These are phyloP conservation scores for Drosophila tani DNA, from an alignment of 1,140 invertebrate species.

Conservation along the genomic window DNA sequence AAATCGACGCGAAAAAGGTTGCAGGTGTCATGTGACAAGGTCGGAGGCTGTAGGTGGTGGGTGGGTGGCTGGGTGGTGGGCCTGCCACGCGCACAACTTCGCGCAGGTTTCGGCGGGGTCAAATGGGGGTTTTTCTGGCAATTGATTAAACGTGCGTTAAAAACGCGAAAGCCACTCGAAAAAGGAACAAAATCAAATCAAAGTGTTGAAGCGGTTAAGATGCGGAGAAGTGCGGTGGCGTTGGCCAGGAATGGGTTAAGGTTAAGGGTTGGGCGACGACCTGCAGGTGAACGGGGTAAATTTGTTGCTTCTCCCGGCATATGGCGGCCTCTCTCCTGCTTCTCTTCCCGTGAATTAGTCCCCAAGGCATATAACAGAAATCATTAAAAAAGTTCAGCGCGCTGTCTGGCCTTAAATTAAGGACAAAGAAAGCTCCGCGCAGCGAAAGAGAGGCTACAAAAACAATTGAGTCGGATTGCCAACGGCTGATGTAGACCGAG, in stretches of 20 bases:
- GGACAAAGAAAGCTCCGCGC: constrained; percentile 37
- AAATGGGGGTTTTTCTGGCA: constrained; percentile 22
- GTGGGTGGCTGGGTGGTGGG: constrained; percentile 1
- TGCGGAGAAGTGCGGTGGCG: constrained; percentile 11
- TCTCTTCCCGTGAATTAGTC: constrained; percentile 65
- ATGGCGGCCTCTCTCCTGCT: constrained; percentile 43
- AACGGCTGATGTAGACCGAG: constrained; percentile 23
- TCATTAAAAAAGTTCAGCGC: constrained; percentile 73
- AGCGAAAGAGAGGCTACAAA: constrained; percentile 46
- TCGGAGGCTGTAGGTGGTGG: constrained; percentile 35
- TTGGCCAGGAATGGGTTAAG: constrained; percentile 54
- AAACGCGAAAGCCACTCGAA: constrained; percentile 33
- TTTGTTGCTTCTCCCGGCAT: constrained; percentile 76
- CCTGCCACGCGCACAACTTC: constrained; percentile 40
- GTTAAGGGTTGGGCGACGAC: constrained; percentile 64
- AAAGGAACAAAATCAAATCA: constrained; percentile 72
- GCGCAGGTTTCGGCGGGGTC: constrained; percentile 42
- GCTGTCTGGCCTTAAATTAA: constrained; percentile 76
- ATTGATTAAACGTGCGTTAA: constrained; percentile 71
- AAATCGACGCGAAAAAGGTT: constrained; percentile 82
- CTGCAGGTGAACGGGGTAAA: constrained; percentile 75
- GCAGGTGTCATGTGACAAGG: constrained; percentile 81
- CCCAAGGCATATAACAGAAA: constrained; percentile 71
- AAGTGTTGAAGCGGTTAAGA: constrained; percentile 82
- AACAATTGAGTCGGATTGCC: constrained; percentile 61